Base-by-base conservation (phyloP, 37 sponge, comb jelly and placozoan species). In the Sycon ciliatum region DNA sequence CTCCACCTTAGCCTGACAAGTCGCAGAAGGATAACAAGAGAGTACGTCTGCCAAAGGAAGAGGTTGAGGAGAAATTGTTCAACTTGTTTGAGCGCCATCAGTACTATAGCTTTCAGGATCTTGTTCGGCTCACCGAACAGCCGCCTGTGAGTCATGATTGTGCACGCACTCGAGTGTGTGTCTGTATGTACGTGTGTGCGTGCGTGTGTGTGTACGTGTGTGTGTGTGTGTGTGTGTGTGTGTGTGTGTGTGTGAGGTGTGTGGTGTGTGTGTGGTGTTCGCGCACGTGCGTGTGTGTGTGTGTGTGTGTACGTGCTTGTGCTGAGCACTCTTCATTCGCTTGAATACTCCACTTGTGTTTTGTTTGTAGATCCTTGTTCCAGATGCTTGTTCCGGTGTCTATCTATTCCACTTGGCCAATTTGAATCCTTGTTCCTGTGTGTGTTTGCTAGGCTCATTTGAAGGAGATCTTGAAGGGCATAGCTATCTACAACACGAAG, bases 391-490 rank as follows among this genome's bases (percentile, higher is more conserved):
- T n/a, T n/a, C n/a, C n/a, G n/a, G n/a, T n/a, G n/a, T n/a, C n/a
- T n/a, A n/a, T n/a, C n/a, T n/a, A n/a, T n/a, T n/a, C n/a, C n/a
- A n/a, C n/a, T n/a, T n/a, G n/a, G n/a, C n/a, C n/a, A n/a, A 71
- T 3, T 54, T 24, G 24, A 29, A 68, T 77, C 9, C 26, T 32
- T 27, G 16, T 56, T 3, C 27, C 49, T 57, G 39, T 28, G 62
- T 46, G 16, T 34, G 7, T 79, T 75, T 33, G 60, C 6, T 68
- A 94, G 95, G 40, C 66, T 1, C 89, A 90, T 73, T 68, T 97
- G 68, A 92, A 86, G 68, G 93, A 89, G 64, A 83, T 97, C 6
- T 69, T 97, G 46, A 74, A 67, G 36, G 93, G 86, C 34, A 87
- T 97, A 46, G 84, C 86, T 65, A 32, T 57, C 0, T 92, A 92